phyloP scores from a whole-genome alignment of 1,140 invertebrate species.

The Acromyrmex echinatior region DNA sequence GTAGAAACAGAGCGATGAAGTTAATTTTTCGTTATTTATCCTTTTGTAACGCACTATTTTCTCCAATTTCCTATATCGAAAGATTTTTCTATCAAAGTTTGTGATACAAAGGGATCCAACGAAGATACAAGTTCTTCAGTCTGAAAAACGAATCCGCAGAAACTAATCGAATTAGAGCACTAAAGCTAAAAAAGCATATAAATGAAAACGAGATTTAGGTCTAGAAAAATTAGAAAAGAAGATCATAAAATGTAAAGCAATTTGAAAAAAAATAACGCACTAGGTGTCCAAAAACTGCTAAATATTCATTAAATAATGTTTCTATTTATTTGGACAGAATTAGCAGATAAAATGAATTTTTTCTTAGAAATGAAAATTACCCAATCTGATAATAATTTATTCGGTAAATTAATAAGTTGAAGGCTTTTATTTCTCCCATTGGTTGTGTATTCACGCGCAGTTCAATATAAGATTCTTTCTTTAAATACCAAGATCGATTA shows the following conservation, averaged over 20 bases:
- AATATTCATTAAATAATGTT: background rate
- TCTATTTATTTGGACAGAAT: no score
- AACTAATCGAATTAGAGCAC: conserved; percentile 47
- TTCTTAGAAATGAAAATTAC: no score
- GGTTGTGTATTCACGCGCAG: no score
- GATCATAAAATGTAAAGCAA: background rate
- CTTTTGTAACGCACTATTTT: background rate
- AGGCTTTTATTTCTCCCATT: no score
- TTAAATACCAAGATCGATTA: no score
- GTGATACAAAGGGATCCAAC: conserved; percentile 22
- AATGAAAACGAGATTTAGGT: conserved; percentile 31
- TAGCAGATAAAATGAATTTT: no score
- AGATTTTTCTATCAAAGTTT: conserved; percentile 34
- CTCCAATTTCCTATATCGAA: background rate
- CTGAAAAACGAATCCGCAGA: conserved; percentile 43
- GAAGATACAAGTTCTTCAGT: conserved; percentile 15
- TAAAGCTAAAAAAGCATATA: conserved; percentile 34
- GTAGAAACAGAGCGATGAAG: background rate
- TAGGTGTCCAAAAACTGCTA: background rate
- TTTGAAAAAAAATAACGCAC: background rate
- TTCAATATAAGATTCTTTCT: no score
- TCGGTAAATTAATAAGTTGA: no score
- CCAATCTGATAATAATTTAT: no score
- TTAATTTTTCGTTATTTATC: conserved; percentile 20
- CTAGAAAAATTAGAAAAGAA: conserved; percentile 10